Evolutionary conservation across 2,113 vertebrate species (phyloP).

Genomic region (Tamias sibiricus): DNA sequence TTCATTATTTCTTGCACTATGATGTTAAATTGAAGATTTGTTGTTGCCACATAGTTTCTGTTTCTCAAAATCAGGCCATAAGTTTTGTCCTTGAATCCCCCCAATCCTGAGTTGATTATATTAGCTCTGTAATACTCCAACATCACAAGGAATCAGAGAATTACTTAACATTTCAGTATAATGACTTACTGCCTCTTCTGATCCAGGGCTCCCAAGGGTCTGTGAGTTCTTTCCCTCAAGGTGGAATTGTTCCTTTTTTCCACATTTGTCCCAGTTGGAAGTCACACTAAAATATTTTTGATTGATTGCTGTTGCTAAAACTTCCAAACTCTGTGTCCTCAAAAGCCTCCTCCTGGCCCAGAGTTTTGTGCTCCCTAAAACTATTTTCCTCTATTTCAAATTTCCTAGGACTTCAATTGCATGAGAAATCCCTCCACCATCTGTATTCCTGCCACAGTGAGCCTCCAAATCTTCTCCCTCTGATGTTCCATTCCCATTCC

Average conservation of each 20-base stretch:
- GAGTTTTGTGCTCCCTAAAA: neutral
- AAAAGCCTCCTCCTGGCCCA: neutral
- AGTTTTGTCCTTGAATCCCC: neutral
- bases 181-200: neutral
- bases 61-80: neutral
- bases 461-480: neutral
- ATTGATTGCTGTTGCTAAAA: neutral
- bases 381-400: neutral
- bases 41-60: neutral
- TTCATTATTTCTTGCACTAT: neutral
- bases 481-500: neutral
- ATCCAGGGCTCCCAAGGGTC: neutral
- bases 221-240: too few relatives aligned
- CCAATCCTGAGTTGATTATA: neutral
- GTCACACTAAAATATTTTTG: neutral
- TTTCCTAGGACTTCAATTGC: neutral
- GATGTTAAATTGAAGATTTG: neutral
- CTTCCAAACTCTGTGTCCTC: neutral
- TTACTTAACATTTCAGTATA: neutral
- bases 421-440: neutral
- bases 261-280: neutral
- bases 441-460: neutral
- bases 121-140: neutral
- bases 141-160: neutral
- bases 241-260: neutral